phyloP scores from a whole-genome alignment of 2,888 invertebrate species.

The Synergus gifuensis region DNA sequence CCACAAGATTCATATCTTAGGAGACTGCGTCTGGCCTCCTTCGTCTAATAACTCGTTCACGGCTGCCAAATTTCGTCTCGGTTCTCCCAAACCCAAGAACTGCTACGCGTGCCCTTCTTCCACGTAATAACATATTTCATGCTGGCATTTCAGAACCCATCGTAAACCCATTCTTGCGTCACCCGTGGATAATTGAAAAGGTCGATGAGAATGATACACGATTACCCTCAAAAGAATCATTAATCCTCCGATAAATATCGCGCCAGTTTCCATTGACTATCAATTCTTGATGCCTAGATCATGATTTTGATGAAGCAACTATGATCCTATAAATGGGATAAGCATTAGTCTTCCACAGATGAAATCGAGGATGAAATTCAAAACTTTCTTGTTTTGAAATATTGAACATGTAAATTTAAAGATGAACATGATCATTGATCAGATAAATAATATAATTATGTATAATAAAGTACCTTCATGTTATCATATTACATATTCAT shows the following conservation, averaged over 20 bases:
- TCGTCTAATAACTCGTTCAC: conserved; percentile 54
- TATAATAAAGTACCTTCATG: no score
- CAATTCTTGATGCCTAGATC: background rate
- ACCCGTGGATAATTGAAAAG: conserved; percentile 15
- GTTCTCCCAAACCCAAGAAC: conserved; percentile 23
- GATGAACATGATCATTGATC: no score
- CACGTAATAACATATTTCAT: conserved; percentile 34
- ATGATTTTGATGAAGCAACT: no score
- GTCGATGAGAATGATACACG: background rate
- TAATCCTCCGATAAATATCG: conserved; percentile 10
- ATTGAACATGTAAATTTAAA: no score
- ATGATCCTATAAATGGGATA: background rate
- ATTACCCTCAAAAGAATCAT: background rate
- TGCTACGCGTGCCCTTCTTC: conserved; percentile 29
- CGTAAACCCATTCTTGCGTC: conserved; percentile 26
- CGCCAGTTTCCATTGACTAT: conserved; percentile 13
- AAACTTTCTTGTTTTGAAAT: background rate
- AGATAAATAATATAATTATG: no score
- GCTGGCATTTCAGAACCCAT: conserved; percentile 4
- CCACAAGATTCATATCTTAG: conserved; percentile 39
- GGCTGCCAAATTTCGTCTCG: conserved; percentile 55
- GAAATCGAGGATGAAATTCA: background rate
- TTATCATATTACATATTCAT: no score
- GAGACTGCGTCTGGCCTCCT: conserved; percentile 8
- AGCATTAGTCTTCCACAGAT: background rate